phyloP scores from a whole-genome alignment of 2,888 invertebrate species.

The Lampropteryx suffumata region DNA sequence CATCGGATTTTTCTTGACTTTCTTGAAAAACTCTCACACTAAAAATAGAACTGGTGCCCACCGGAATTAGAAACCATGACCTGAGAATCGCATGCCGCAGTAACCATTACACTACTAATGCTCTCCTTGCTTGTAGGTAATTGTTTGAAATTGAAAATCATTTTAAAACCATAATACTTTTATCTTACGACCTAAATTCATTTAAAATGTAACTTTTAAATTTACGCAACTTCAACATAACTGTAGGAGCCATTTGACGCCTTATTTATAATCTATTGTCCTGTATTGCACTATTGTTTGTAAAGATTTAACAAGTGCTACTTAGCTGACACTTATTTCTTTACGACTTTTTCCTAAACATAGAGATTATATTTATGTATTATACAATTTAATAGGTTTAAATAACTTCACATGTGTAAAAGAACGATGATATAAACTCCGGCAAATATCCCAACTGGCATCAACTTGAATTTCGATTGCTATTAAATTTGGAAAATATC shows the following conservation, averaged over 20 bases:
- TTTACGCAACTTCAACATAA: constrained; percentile 1
- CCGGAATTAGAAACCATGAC: too few relatives aligned
- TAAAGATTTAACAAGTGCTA: constrained; percentile 8
- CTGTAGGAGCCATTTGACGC: not conserved
- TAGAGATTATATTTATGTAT: not conserved
- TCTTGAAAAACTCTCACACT: too few relatives aligned
- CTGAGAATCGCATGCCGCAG: too few relatives aligned
- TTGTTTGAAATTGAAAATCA: too few relatives aligned
- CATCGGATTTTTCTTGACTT: too few relatives aligned
- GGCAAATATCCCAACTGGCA: not conserved
- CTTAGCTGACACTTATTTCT: not conserved
- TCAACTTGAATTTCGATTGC: not conserved
- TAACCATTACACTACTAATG: too few relatives aligned
- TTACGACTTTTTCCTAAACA: not conserved
- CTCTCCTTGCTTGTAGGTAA: too few relatives aligned
- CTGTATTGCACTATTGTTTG: constrained; percentile 12
- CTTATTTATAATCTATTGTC: constrained; percentile 14
- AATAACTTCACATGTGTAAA: not conserved
- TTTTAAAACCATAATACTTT: constrained; percentile 7
- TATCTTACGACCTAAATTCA: constrained; percentile 12
- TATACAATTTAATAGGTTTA: not conserved
- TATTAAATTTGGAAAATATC: too few relatives aligned
- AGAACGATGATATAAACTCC: not conserved
- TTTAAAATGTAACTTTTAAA: constrained; percentile 11
- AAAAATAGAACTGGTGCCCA: too few relatives aligned